Base-by-base conservation (phyloP, 2,888 invertebrate genomes). In the Thysanoteuthis rhombus region DNA sequence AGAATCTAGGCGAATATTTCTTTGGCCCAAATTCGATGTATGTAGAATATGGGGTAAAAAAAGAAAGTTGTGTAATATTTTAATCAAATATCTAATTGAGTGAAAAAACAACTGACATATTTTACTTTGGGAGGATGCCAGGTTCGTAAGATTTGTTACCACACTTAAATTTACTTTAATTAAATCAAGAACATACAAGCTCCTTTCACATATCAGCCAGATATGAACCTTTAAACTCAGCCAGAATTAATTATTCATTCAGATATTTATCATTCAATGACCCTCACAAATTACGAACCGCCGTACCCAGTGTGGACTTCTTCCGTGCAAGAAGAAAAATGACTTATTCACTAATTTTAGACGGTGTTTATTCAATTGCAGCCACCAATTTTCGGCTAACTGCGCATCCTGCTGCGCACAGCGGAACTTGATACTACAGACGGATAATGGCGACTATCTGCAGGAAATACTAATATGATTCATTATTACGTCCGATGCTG, bases 311-410 rank as follows among this genome's bases (percentile, higher is more conserved):
- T 75, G 36, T 36, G 8, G n/a, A n/a, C 75, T 75, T 75, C 36
- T 75, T 36, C 75, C 75, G 16, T 10, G n/a, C 16, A n/a, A 75
- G n/a, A 75, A 75, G 75, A 75, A 75, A 75, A 75, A 75, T 75
- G 75, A 75, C 75, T n/a, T n/a, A 36, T 75, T 75, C 75, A 36
- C 75, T 75, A n/a, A 75, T 75, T 75, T 75, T 36, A 75, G 75
- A 36, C 75, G 36, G n/a, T 75, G 75, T 75, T 75, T 75, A 36
- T 75, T 75, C 75, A 75, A 75, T 36, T 75, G 75, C 75, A 75
- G 75, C 75, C n/a, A 75, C 75, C 75, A 75, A 75, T 75, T 75
- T 75, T 75, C n/a, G 75, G 75, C 75, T 75, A 75, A 75, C 75
- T 75, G 75, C 75, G 75, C 75, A 75, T 75, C 75, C 75, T 75